Conservation (phyloP, 1,140 invertebrate species). For the Polypedilum pembai region DNA sequence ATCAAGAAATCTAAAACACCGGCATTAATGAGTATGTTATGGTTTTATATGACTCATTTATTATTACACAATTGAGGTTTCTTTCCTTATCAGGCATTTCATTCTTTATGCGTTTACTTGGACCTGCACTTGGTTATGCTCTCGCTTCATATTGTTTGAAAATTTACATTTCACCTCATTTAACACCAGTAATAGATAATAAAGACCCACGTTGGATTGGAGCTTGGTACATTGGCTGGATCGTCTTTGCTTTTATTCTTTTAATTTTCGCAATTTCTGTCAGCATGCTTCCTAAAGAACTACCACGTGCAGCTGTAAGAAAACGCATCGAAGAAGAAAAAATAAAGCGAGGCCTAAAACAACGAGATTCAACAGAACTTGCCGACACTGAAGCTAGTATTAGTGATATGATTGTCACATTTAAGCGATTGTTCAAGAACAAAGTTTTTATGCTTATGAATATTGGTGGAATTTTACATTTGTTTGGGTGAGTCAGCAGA, state of each 20-base stretch:
- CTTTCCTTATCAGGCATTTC: slow-evolving; percentile 46
- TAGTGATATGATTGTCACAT: slow-evolving; percentile 49
- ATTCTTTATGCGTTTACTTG: slow-evolving; percentile 55
- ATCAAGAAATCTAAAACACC: slow-evolving; percentile 57
- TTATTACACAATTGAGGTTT: slow-evolving; percentile 31
- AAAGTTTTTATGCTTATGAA: slow-evolving; percentile 55
- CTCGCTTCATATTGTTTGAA: slow-evolving; percentile 56
- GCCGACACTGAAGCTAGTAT: not conserved
- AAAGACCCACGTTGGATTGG: slow-evolving; percentile 61
- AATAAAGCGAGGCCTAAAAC: not conserved
- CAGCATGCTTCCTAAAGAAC: slow-evolving; percentile 51
- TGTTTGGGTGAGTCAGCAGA: slow-evolving; percentile 45
- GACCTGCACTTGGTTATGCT: slow-evolving; percentile 57
- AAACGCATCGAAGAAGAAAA: slow-evolving; percentile 38
- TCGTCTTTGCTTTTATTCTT: slow-evolving; percentile 52
- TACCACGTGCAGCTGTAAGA: slow-evolving; percentile 49
- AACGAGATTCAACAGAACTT: not conserved
- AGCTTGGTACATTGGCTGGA: slow-evolving; percentile 67
- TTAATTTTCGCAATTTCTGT: slow-evolving; percentile 51
- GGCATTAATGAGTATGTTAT: slow-evolving; percentile 48
- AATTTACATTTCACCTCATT: slow-evolving; percentile 54
- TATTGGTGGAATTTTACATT: slow-evolving; percentile 53
- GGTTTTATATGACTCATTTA: not conserved
- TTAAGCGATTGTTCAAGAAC: slow-evolving; percentile 52
- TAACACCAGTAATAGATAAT: slow-evolving; percentile 54